These are phyloP conservation scores for Polypedilum pembai DNA, from an alignment of 1,140 invertebrate genomes.

Conservation along the genomic window DNA sequence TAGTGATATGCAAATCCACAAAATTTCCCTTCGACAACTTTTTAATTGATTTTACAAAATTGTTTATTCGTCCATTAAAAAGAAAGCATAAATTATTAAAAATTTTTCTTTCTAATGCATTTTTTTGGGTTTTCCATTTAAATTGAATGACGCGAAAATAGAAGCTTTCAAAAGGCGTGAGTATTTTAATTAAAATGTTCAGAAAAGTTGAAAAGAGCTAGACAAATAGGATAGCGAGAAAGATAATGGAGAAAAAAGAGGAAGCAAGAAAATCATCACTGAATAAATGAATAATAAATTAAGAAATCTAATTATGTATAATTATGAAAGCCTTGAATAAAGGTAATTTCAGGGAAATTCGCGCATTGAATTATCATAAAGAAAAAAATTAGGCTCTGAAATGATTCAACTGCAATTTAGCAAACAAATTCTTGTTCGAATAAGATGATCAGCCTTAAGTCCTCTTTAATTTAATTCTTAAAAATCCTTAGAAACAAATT, in stretches of 20 bases:
- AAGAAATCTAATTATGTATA: neutral
- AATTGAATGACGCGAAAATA: neutral
- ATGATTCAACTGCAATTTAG: too few species aligned
- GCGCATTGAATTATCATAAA: too few species aligned
- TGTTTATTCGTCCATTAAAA: too few species aligned
- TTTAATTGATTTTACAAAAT: neutral
- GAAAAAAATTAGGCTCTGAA: too few species aligned
- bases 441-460: too few species aligned
- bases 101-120: neutral
- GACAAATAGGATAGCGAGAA: neutral
- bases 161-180: neutral
- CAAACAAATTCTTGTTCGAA: too few species aligned
- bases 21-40: neutral
- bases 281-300: constrained; percentile 15
- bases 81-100: too few species aligned
- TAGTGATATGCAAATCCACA: neutral
- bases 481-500: too few species aligned
- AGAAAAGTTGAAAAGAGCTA: neutral
- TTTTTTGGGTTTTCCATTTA: neutral
- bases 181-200: neutral
- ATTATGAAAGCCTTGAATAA: neutral
- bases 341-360: too few species aligned
- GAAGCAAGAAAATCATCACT: neutral
- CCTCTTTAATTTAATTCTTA: too few species aligned
- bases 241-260: neutral